Conservation (phyloP, 2,888 invertebrate species). For the Andrena marginata region DNA sequence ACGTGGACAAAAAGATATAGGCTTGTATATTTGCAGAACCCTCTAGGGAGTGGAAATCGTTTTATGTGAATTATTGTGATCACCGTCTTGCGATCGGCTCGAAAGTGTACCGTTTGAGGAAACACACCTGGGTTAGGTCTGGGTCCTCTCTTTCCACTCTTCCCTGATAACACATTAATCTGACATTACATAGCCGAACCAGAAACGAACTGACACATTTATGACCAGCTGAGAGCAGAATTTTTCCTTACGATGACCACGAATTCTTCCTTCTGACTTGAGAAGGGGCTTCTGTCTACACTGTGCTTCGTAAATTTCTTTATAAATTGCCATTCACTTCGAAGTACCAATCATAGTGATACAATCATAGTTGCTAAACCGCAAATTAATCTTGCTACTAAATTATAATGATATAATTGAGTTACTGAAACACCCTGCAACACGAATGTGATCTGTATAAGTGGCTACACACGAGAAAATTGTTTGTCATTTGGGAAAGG, state of each 20-base stretch:
- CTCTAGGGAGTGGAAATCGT: constrained; percentile 12
- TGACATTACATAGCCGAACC: constrained; percentile 61
- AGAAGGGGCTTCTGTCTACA: not conserved
- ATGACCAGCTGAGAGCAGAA: constrained; percentile 63
- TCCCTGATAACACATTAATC: constrained; percentile 66
- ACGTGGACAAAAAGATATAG: not conserved
- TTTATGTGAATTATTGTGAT: constrained; percentile 30
- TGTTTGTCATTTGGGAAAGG: no score
- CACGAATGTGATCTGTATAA: no score
- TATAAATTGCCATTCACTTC: no score
- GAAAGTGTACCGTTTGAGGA: constrained; percentile 34
- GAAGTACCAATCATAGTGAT: no score
- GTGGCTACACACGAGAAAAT: no score
- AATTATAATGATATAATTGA: no score
- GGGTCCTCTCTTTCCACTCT: constrained; percentile 45
- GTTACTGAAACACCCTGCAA: no score
- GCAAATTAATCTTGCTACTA: no score
- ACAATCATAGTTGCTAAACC: no score
- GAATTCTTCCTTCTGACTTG: constrained; percentile 49
- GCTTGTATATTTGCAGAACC: not conserved
- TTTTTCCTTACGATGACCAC: constrained; percentile 63
- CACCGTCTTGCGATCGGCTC: constrained; percentile 16
- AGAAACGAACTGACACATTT: constrained; percentile 68
- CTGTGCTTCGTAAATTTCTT: no score
- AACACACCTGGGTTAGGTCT: constrained; percentile 61